phyloP scores from a whole-genome alignment of 1,140 invertebrate species.

The Varroa destructor region DNA sequence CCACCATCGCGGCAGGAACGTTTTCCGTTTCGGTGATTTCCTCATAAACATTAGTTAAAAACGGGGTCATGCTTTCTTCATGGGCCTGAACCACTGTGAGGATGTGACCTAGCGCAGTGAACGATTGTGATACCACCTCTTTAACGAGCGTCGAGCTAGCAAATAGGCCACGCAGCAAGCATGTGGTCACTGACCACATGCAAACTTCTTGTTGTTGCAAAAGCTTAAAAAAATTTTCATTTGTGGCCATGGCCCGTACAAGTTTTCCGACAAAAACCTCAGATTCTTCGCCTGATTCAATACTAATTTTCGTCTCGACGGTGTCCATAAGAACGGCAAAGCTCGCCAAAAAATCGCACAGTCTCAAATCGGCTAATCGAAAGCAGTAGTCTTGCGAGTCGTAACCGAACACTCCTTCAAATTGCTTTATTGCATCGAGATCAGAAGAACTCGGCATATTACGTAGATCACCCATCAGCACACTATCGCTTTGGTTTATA shows the following conservation, averaged over 20 bases:
- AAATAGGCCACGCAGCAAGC: not conserved
- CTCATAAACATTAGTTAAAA: not conserved
- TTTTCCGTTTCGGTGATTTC: slow-evolving; percentile 3
- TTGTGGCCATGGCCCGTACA: not conserved
- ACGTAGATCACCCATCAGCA: not conserved
- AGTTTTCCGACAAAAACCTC: not conserved
- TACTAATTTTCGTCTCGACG: not conserved
- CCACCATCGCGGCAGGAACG: slow-evolving; percentile 2
- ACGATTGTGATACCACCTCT: not conserved
- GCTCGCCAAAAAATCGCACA: slow-evolving; percentile 5
- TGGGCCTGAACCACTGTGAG: not conserved
- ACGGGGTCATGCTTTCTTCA: not conserved
- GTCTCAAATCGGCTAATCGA: not conserved
- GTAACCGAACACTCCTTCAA: not conserved
- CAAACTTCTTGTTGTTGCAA: slow-evolving; percentile 1
- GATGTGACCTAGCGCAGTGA: not conserved
- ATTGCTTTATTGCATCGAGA: slow-evolving; percentile 1
- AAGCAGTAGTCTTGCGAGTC: not conserved
- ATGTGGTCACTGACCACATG: slow-evolving; percentile 3
- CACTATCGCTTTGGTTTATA: not conserved
- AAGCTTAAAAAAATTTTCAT: not conserved
- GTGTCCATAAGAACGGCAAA: slow-evolving; percentile 13
- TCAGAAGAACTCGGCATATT: slow-evolving; percentile 7
- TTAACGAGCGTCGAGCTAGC: not conserved
- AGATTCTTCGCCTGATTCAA: not conserved